A percentile compares a stretch with the other conserved stretches of the same genome.
These are phyloP conservation scores for Sturmia bella DNA, from an alignment of 2,888 invertebrate genomes.

Conservation along the genomic window DNA sequence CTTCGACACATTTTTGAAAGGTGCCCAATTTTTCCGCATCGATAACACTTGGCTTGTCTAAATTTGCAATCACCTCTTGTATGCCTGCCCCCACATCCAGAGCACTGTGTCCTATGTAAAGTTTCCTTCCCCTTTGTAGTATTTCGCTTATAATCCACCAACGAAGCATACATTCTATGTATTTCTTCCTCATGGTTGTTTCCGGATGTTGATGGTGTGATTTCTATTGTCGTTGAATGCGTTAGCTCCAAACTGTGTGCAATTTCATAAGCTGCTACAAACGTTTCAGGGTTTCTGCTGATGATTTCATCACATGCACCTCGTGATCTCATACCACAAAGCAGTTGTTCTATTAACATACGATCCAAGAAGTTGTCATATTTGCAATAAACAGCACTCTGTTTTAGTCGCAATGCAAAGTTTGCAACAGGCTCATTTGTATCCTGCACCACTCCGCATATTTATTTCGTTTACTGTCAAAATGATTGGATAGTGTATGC, in stretches of 20 bases:
- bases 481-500: slow-evolving; percentile 2
- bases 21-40: slow-evolving; percentile 20
- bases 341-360: slow-evolving; percentile 65
- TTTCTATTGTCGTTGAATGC: slow-evolving; percentile 23
- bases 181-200: slow-evolving; percentile 25
- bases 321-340: slow-evolving; percentile 54
- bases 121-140: neutral
- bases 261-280: slow-evolving; percentile 39
- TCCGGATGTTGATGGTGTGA: neutral
- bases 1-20: slow-evolving; percentile 15
- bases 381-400: slow-evolving; percentile 14
- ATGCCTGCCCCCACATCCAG: slow-evolving; percentile 14
- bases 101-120: neutral
- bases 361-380: slow-evolving; percentile 50
- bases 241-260: slow-evolving; percentile 25
- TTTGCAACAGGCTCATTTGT: slow-evolving; percentile 26
- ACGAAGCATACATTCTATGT: slow-evolving; percentile 19
- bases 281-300: slow-evolving; percentile 40
- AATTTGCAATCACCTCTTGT: slow-evolving; percentile 21
- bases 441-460: slow-evolving; percentile 24
- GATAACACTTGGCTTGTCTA: neutral
- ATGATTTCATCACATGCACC: slow-evolving; percentile 60
- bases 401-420: slow-evolving; percentile 29
- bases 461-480: slow-evolving; percentile 30
- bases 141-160: neutral